Percentiles rank a stretch among this genome's conserved stretches.
phyloP scores from a whole-genome alignment of 2,888 invertebrate species.

The Morpho deidamia region DNA sequence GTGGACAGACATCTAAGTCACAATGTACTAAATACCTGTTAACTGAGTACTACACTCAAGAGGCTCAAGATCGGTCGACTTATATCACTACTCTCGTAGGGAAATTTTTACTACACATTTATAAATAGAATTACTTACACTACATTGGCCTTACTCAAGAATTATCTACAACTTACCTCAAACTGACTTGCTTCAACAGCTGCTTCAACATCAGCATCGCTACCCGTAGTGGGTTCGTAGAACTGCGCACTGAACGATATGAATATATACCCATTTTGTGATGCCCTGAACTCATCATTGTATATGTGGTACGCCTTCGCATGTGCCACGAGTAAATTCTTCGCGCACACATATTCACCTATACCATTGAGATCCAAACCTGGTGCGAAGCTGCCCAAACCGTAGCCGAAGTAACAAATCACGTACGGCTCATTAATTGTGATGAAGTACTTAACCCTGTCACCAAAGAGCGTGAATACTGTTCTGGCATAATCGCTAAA shows the following conservation, averaged over 20 bases:
- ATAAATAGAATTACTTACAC: too few species aligned
- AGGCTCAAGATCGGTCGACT: too few species aligned
- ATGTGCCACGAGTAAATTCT: constrained; percentile 75
- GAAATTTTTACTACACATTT: too few species aligned
- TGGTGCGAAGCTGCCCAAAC: constrained; percentile 53
- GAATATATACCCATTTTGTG: constrained; percentile 36
- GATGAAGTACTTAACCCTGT: constrained; percentile 81
- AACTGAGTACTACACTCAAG: too few species aligned
- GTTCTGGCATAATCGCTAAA: constrained; percentile 80
- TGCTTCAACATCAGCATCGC: constrained; percentile 46
- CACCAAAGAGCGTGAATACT: constrained; percentile 65
- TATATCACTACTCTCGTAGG: too few species aligned
- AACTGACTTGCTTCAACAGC: constrained; percentile 59
- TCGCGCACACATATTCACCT: constrained; percentile 72
- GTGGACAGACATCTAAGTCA: too few species aligned
- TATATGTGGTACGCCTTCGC: constrained; percentile 63
- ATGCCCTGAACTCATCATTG: constrained; percentile 42
- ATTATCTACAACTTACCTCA: constrained; percentile 34
- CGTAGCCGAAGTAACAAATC: constrained; percentile 54
- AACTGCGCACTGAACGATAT: constrained; percentile 5
- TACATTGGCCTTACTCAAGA: too few species aligned
- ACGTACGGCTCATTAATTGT: constrained; percentile 84
- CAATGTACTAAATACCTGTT: too few species aligned
- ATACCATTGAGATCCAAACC: constrained; percentile 44
- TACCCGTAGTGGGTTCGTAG: constrained; percentile 40